These are phyloP conservation scores for Drosophila pseudoobscura DNA, from an alignment of 1,140 invertebrate genomes.

Conservation along the genomic window DNA sequence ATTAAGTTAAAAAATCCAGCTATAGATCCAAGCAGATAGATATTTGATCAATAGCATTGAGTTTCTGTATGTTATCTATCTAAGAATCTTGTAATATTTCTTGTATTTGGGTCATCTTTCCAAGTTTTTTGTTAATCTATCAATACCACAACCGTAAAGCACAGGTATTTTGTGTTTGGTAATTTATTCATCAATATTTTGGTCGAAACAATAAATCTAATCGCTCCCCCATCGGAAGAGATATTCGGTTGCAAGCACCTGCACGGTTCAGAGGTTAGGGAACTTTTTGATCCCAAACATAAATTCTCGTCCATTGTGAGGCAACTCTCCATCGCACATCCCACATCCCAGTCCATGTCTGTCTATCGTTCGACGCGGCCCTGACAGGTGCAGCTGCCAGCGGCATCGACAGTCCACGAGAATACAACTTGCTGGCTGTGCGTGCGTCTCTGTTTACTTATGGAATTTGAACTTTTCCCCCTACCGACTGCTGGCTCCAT, in stretches of 20 bases:
- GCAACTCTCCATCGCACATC: conserved; percentile 4
- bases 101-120: conserved; percentile 5
- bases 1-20: no score
- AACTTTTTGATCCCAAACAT: conserved; percentile 60
- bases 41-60: no score
- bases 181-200: conserved; percentile 59
- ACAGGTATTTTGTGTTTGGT: conserved; percentile 11
- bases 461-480: conserved; percentile 72
- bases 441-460: conserved; percentile 64
- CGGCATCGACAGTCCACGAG: conserved; percentile 50
- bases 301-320: conserved; percentile 63
- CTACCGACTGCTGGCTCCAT: conserved; percentile 23
- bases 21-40: no score
- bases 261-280: conserved; percentile 62
- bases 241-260: conserved; percentile 56
- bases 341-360: conserved; percentile 34
- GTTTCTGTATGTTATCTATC: no score
- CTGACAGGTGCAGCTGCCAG: conserved; percentile 76
- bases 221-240: conserved; percentile 24
- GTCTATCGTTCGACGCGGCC: conserved; percentile 74
- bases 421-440: conserved; percentile 43
- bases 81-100: no score
- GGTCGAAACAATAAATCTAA: conserved; percentile 55
- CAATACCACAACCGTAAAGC: not conserved
- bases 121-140: conserved; percentile 10